Evolutionary conservation across 2,797 vertebrate species (phyloP).

Genomic region (Acanthopagrus latus): DNA sequence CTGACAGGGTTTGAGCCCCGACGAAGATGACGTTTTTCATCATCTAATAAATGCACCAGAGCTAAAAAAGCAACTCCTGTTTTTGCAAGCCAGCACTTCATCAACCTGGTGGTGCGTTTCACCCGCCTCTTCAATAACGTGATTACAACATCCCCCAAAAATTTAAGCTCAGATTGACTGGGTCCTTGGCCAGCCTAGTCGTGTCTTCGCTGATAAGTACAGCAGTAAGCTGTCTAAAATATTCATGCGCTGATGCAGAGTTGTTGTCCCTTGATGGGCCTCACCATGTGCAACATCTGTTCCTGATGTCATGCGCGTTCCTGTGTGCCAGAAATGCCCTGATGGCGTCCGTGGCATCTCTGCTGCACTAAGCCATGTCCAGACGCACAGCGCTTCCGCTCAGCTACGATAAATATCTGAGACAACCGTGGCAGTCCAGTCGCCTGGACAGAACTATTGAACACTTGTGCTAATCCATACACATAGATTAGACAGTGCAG

Average conservation of each 20-base stretch:
- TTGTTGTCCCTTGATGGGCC: constrained; percentile 81
- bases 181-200: constrained; percentile 60
- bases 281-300: constrained; percentile 84
- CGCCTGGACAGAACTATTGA: constrained; percentile 72
- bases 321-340: constrained; percentile 79
- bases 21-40: constrained; percentile 27
- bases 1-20: background rate
- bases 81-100: constrained; percentile 47
- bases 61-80: constrained; percentile 9
- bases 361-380: constrained; percentile 59
- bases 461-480: constrained; percentile 74
- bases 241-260: constrained; percentile 83
- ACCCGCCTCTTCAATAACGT: constrained; percentile 50
- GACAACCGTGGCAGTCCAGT: constrained; percentile 66
- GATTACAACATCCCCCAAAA: constrained; percentile 53
- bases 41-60: constrained; percentile 22
- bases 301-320: constrained; percentile 80
- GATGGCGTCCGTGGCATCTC: constrained; percentile 67
- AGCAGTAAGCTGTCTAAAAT: constrained; percentile 83
- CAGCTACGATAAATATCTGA: constrained; percentile 75
- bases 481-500: constrained; percentile 73
- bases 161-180: constrained; percentile 68
- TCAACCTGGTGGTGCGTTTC: constrained; percentile 22
- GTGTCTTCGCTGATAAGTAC: constrained; percentile 78
- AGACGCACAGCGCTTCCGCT: constrained; percentile 54